These are phyloP conservation scores for Chrysolina haemoptera DNA, from an alignment of 2,888 invertebrate species.

Conservation along the genomic window DNA sequence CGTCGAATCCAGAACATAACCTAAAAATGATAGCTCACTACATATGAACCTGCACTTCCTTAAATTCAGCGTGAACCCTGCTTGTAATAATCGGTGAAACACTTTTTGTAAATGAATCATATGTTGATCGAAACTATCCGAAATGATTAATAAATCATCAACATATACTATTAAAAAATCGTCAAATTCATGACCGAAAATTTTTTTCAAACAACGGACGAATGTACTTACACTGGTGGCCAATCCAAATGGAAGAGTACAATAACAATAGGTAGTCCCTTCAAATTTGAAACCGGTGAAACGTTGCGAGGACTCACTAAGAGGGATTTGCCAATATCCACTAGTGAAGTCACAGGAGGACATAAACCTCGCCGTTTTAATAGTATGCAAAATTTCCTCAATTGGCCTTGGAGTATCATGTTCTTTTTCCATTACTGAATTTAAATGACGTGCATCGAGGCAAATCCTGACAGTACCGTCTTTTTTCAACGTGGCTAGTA, in stretches of 20 bases:
- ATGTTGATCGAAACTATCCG: conserved; percentile 7
- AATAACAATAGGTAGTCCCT: background rate
- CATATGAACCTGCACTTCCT: background rate
- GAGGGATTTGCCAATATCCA: conserved; percentile 3
- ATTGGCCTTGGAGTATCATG: background rate
- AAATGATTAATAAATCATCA: conserved; percentile 9
- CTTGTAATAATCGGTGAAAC: background rate
- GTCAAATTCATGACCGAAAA: conserved; percentile 20
- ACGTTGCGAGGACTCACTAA: background rate
- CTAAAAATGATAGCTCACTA: background rate
- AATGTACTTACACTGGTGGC: background rate
- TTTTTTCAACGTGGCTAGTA: background rate
- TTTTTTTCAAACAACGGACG: background rate
- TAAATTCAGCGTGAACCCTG: background rate
- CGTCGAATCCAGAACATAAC: background rate
- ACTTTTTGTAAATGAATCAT: background rate
- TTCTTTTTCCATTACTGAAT: background rate
- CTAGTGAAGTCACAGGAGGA: background rate
- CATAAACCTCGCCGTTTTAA: background rate
- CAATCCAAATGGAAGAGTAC: background rate
- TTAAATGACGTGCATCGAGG: background rate
- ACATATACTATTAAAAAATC: conserved; percentile 4
- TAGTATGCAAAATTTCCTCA: background rate
- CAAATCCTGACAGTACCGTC: background rate
- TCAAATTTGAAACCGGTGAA: conserved; percentile 12